Conservation (phyloP, 2,888 invertebrate genomes). For the Andrena dorsata region DNA sequence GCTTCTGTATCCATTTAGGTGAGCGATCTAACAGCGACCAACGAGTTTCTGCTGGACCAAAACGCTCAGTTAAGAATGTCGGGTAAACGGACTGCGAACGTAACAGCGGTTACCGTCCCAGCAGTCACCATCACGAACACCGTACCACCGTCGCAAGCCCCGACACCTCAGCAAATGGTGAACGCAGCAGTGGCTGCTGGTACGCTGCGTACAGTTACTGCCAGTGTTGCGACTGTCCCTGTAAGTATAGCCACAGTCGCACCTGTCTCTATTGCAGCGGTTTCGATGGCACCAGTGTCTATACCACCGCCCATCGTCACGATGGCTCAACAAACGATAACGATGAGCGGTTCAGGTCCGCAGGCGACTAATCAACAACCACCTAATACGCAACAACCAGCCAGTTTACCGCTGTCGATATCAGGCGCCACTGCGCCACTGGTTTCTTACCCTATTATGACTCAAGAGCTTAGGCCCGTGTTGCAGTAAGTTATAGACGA, state of each 20-base stretch:
- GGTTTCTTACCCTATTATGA: conserved; percentile 89
- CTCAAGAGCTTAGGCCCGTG: conserved; percentile 85
- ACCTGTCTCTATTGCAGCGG: conserved; percentile 87
- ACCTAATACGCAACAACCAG: conserved; percentile 84
- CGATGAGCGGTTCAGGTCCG: conserved; percentile 83
- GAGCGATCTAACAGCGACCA: conserved; percentile 90
- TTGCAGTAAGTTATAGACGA: conserved; percentile 68
- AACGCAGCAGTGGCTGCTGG: conserved; percentile 84
- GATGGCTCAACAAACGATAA: conserved; percentile 86
- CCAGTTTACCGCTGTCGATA: conserved; percentile 86
- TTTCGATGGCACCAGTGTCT: conserved; percentile 87
- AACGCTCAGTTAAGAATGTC: conserved; percentile 90
- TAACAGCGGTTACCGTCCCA: conserved; percentile 87
- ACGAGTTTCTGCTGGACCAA: conserved; percentile 92
- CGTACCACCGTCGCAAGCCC: conserved; percentile 85
- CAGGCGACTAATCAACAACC: conserved; percentile 82
- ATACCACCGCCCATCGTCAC: conserved; percentile 87
- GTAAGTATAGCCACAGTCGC: conserved; percentile 88
- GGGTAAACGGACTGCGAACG: conserved; percentile 86
- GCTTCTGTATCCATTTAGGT: conserved; percentile 83
- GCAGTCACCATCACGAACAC: conserved; percentile 88
- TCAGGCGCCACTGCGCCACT: conserved; percentile 88
- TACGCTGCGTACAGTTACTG: conserved; percentile 86
- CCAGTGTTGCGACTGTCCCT: conserved; percentile 88
- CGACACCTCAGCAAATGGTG: conserved; percentile 85